Evolutionary conservation across 2,113 vertebrate genomes (phyloP), one percentile per base, ranked within the genome.

Genomic region (Clinocottus analis): DNA sequence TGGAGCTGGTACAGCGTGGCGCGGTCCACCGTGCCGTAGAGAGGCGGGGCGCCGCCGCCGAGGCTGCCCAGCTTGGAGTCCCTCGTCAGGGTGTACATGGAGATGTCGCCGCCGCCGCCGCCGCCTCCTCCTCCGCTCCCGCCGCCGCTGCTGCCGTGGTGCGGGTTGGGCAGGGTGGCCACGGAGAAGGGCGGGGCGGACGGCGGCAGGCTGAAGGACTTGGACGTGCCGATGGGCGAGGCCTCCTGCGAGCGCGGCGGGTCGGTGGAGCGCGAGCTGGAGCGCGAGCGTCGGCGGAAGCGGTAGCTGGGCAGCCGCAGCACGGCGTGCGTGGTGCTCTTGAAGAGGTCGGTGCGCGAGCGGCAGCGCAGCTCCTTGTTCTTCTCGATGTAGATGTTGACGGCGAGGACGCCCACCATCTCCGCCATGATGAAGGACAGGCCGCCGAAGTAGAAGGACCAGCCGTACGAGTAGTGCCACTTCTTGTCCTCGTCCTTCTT

Each of bases 391-490:
- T 98, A 97, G 80, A 97, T 97, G 93, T 98, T 97, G 77, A 98
- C 97, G 0, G 97, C 96, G 25, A 97, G 93, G 47, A 98, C 97
- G 3, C 97, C 97, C n/a, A 98, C 96, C 93, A 97, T 96, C 93
- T 98, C 97, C 0, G 97, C 97, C 90, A 98, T 91, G 89, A 98
- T 97, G 93, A 97, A 98, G n/a, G 97, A 97, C 85, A 98, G 91
- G 56, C 96, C 97, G 0, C 96, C 97, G 5, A 97, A 98, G 93
- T 98, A 98, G 91, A 98, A 98, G 65, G 96, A 97, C 97, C 97
- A 98, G 90, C 97, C 97, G 17, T 98, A 97, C 0, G 97, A 97
- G 91, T 98, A 98, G 90, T 98, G 96, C 95, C 94, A 96, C 84
- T 97, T 97, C 90, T 96, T 97, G 79, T 97, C 97, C 85, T 97